Evolutionary conservation across 2,888 invertebrate species (phyloP), one percentile per base, ranked within the genome.

Genomic region (Prenolepis imparis): DNA sequence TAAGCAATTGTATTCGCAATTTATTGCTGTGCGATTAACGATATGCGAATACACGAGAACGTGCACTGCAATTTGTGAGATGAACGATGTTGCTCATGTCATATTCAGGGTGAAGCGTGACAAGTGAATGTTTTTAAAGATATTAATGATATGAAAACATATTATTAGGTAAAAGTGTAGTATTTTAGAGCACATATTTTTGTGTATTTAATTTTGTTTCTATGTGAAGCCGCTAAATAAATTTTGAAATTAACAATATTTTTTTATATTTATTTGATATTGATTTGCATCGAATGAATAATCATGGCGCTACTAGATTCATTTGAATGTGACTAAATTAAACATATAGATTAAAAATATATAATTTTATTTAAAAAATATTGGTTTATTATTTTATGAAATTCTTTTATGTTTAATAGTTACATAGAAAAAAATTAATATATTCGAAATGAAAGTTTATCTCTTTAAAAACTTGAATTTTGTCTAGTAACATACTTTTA

Each of bases 1-100:
- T 55, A 18, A 55, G 70, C 77, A 36, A 28, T 67, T 39, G 36
- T 21, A 67, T n/a, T 41, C 39, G 67, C 28, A 77, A 67, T 21
- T 77, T 68, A 44, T 41, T 57, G 39, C 41, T 68, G 32, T 32
- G 70, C 18, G 52, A 52, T 44, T 44, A 24, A 59, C 18, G 36
- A 44, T 21, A 41, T 15, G 15, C 21, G 68, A 77, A 66, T 18
- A 21, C 36, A 77, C 21, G 12, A 41, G 57, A 48, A 21, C n/a
- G 15, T 57, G 57, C 36, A 39, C 18, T 24, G 39, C 39, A 55
- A 36, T 77, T 55, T 67, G 52, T 48, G 36, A 52, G 36, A 52
- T 52, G 41, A 52, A 52, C 8, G 52, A 52, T n/a, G n/a, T 52
- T 52, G n/a, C 2, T 52, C 8, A 3, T 52, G 52, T n/a, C 52